phyloP scores from a whole-genome alignment of 2,888 invertebrate species.

The Agrochola lota region DNA sequence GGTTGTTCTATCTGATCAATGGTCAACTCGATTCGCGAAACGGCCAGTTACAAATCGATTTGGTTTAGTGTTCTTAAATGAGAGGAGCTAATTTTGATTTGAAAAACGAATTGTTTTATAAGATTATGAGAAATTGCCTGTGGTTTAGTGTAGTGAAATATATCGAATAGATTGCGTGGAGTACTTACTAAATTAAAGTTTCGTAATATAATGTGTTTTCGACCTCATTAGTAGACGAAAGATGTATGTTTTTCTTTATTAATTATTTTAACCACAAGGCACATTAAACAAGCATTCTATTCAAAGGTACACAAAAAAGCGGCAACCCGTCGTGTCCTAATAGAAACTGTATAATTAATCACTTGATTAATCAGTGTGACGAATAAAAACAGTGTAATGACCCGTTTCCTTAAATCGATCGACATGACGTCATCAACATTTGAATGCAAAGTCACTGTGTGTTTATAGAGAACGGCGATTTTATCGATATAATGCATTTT shows the following conservation, averaged over 20 bases:
- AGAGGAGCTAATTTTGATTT: slow-evolving; percentile 52
- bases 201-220: slow-evolving; percentile 50
- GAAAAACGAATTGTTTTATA: slow-evolving; percentile 22
- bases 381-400: slow-evolving; percentile 90
- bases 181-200: slow-evolving; percentile 30
- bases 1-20: slow-evolving; percentile 88
- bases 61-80: slow-evolving; percentile 63
- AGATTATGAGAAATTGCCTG: not conserved
- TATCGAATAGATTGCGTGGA: slow-evolving; percentile 29
- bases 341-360: slow-evolving; percentile 89
- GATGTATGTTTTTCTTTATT: slow-evolving; percentile 63
- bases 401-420: slow-evolving; percentile 89
- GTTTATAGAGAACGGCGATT: slow-evolving; percentile 74
- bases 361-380: slow-evolving; percentile 90
- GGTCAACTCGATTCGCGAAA: slow-evolving; percentile 85
- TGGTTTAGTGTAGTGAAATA: slow-evolving; percentile 10
- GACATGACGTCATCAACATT: slow-evolving; percentile 87
- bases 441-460: slow-evolving; percentile 86
- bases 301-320: slow-evolving; percentile 78
- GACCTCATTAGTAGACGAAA: slow-evolving; percentile 55
- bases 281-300: slow-evolving; percentile 70
- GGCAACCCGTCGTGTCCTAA: slow-evolving; percentile 80
- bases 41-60: slow-evolving; percentile 76
- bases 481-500: slow-evolving; percentile 75
- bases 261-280: slow-evolving; percentile 67